Percentiles rank a stretch among this genome's conserved stretches.
phyloP scores from a whole-genome alignment of 2,113 vertebrate species.

The Sturnus vulgaris region DNA sequence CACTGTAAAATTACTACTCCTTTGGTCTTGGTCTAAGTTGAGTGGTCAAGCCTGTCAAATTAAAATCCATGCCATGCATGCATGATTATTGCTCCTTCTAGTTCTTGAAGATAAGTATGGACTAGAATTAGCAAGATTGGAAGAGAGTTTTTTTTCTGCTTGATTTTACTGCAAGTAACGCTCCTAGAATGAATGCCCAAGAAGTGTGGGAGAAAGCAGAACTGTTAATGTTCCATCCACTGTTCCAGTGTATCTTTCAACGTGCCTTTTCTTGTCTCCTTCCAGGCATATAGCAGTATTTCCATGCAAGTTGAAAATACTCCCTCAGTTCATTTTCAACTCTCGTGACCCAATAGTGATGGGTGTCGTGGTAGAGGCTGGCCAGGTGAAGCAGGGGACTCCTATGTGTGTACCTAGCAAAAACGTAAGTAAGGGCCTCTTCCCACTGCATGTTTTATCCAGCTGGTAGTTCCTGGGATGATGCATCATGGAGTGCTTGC shows the following conservation, averaged over 20 bases:
- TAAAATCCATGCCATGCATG: not conserved
- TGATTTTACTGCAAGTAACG: not conserved
- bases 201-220: not conserved
- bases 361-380: slow-evolving; percentile 88
- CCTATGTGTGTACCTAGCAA: slow-evolving; percentile 93
- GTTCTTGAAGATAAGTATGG: not conserved
- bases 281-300: slow-evolving; percentile 92
- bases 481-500: too few species aligned
- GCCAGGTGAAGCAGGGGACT: slow-evolving; percentile 89
- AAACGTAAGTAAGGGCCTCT: slow-evolving; percentile 79
- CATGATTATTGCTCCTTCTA: not conserved
- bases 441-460: not conserved
- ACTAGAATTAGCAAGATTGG: not conserved
- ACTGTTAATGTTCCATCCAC: fast-evolving
- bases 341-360: slow-evolving; percentile 98
- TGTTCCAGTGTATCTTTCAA: not conserved
- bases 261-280: not conserved
- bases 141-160: not conserved
- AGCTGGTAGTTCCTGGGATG: not conserved
- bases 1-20: not conserved
- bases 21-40: not conserved
- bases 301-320: slow-evolving; percentile 90
- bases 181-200: not conserved
- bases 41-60: not conserved
- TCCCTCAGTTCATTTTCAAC: slow-evolving; percentile 98